Evolutionary conservation across 2,797 vertebrate species (phyloP).

Genomic region (Hoplostethus mediterraneus): DNA sequence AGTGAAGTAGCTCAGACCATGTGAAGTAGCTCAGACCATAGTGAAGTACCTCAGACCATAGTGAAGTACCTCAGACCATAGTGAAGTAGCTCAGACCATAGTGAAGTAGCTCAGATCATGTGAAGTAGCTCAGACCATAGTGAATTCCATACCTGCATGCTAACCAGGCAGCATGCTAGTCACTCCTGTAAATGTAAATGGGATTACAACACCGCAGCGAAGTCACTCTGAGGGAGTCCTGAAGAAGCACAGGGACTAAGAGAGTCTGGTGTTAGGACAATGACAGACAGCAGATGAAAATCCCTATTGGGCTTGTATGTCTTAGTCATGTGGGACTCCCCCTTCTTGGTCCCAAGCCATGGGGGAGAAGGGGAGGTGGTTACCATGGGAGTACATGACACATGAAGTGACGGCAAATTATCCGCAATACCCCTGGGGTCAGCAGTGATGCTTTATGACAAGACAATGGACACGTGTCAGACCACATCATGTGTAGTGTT

Average conservation of each 20-base stretch:
- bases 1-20: slow-evolving; percentile 49
- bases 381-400: slow-evolving; percentile 64
- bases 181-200: slow-evolving; percentile 43
- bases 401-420: slow-evolving; percentile 67
- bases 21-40: slow-evolving; percentile 1
- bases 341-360: slow-evolving; percentile 20
- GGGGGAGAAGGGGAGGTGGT: slow-evolving; percentile 26
- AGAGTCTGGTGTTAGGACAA: slow-evolving; percentile 43
- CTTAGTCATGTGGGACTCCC: slow-evolving; percentile 55
- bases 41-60: slow-evolving; percentile 48
- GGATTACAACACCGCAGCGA: slow-evolving; percentile 48
- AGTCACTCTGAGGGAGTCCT: slow-evolving; percentile 31
- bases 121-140: slow-evolving; percentile 51
- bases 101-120: too few species aligned
- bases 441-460: slow-evolving; percentile 64
- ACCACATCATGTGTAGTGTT: slow-evolving; percentile 52
- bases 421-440: slow-evolving; percentile 54
- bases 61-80: slow-evolving; percentile 3
- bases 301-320: slow-evolving; percentile 45
- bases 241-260: slow-evolving; percentile 33
- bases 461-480: slow-evolving; percentile 63
- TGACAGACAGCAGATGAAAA: slow-evolving; percentile 41
- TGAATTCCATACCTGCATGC: slow-evolving; percentile 55
- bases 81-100: too few species aligned
- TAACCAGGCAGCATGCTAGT: slow-evolving; percentile 51